phyloP scores from a whole-genome alignment of 2,888 invertebrate species.

The Drosophila sordidula region DNA sequence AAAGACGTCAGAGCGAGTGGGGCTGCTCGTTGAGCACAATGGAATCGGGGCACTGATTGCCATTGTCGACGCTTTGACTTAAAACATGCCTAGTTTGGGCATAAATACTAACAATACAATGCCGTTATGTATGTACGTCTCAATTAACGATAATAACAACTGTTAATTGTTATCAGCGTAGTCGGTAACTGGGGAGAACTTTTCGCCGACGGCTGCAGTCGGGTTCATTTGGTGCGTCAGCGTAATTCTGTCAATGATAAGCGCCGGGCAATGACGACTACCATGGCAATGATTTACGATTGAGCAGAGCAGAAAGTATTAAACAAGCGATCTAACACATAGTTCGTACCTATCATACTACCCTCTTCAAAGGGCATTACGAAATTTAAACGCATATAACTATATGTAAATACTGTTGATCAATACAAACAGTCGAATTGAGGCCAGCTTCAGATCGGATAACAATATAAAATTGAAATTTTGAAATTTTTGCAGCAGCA shows the following conservation, averaged over 20 bases:
- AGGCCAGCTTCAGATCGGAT: no score
- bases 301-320: conserved; percentile 15
- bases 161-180: conserved; percentile 65
- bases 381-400: neutral
- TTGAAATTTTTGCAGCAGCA: no score
- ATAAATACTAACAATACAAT: conserved; percentile 37
- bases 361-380: neutral
- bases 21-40: conserved; percentile 27
- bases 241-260: conserved; percentile 49
- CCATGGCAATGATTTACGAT: conserved; percentile 37
- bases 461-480: no score
- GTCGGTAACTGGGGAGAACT: conserved; percentile 43
- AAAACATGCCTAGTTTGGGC: conserved; percentile 34
- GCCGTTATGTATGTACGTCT: conserved; percentile 36
- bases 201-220: no score
- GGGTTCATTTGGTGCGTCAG: conserved; percentile 63
- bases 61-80: conserved; percentile 44
- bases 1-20: conserved; percentile 43
- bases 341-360: neutral
- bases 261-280: conserved; percentile 26
- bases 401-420: no score
- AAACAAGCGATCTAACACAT: neutral
- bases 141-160: conserved; percentile 75
- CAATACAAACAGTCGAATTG: no score
- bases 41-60: conserved; percentile 46